phyloP scores from a whole-genome alignment of 2,888 invertebrate species.

The Elgonia sp. region DNA sequence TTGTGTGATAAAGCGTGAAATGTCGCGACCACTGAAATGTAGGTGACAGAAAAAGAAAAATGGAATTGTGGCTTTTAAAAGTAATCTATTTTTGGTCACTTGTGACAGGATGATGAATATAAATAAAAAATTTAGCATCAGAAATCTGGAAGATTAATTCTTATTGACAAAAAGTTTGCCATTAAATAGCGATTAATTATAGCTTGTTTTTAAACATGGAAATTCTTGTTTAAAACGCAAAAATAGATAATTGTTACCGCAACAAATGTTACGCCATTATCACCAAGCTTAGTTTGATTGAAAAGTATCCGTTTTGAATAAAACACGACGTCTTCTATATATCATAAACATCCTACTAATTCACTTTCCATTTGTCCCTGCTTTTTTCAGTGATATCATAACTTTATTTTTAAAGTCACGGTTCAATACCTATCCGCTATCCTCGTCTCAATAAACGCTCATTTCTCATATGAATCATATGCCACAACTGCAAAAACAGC shows the following conservation, averaged over 20 bases:
- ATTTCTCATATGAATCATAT: conserved; percentile 46
- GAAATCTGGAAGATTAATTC: no score
- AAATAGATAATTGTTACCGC: conserved; percentile 8
- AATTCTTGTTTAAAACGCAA: not conserved
- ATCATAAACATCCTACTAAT: conserved; percentile 21
- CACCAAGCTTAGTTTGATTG: not conserved
- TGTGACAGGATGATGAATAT: not conserved
- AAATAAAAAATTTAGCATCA: not conserved
- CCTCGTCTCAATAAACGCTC: conserved; percentile 33
- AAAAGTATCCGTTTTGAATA: conserved; percentile 28
- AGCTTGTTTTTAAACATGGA: no score
- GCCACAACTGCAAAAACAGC: not conserved
- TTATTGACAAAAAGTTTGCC: no score
- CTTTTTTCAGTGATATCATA: conserved; percentile 60
- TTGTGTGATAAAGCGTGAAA: not conserved
- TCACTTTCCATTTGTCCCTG: conserved; percentile 29
- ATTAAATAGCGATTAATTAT: no score
- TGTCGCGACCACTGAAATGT: not conserved
- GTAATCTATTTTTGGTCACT: not conserved
- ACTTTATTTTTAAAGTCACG: conserved; percentile 63
- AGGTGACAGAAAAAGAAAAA: conserved; percentile 3
- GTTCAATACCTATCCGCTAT: conserved; percentile 63
- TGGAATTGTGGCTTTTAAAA: conserved; percentile 10
- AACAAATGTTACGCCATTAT: conserved; percentile 14
- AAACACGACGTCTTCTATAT: not conserved